phyloP scores from a whole-genome alignment of 1,140 invertebrate genomes.

The Cydia fagiglandana region DNA sequence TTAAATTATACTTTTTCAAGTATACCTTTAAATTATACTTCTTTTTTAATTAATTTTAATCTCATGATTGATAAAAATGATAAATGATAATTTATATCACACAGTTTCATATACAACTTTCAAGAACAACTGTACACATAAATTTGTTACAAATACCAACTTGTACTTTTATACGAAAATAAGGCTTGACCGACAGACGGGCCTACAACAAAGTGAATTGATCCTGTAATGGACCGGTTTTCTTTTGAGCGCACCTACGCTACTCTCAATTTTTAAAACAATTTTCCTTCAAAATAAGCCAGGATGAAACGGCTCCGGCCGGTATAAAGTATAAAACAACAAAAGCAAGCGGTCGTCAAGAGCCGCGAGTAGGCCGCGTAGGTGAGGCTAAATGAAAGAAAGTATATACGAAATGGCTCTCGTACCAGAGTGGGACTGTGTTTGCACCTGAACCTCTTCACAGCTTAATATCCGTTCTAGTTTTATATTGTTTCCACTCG shows the following conservation, averaged over 20 bases:
- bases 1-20: too few species aligned
- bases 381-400: slow-evolving; percentile 30
- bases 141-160: neutral
- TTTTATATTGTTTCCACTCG: slow-evolving; percentile 61
- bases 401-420: slow-evolving; percentile 31
- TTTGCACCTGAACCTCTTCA: slow-evolving; percentile 63
- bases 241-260: neutral
- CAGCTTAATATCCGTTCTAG: slow-evolving; percentile 68
- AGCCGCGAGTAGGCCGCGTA: slow-evolving; percentile 26
- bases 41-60: too few species aligned
- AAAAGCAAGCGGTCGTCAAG: slow-evolving; percentile 1
- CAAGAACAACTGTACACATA: neutral
- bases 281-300: slow-evolving; percentile 23
- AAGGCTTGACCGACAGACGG: neutral
- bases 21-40: too few species aligned
- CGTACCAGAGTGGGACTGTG: slow-evolving; percentile 36
- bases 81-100: too few species aligned
- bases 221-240: neutral
- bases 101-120: neutral
- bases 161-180: neutral
- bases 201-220: neutral
- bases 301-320: slow-evolving; percentile 19
- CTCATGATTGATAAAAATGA: too few species aligned
- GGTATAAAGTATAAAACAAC: slow-evolving; percentile 25
- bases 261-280: slow-evolving; percentile 14